phyloP scores from a whole-genome alignment of 1,140 invertebrate genomes.

The Drosophila elegans region DNA sequence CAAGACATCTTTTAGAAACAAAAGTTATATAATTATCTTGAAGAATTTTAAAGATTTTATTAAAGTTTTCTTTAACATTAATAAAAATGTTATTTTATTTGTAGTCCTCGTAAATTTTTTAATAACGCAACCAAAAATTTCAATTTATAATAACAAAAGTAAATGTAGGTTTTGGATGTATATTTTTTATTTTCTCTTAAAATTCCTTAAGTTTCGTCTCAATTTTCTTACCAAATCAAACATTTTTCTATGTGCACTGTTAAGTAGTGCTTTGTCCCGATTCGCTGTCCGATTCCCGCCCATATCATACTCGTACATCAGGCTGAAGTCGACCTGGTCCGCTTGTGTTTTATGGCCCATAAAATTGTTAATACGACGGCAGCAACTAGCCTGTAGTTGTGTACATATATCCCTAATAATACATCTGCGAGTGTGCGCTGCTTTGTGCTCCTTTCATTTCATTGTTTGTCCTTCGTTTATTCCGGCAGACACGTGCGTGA shows the following conservation, averaged over 20 bases:
- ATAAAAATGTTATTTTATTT: too few species aligned
- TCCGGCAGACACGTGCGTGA: slow-evolving; percentile 92
- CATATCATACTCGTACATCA: slow-evolving; percentile 38
- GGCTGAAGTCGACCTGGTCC: slow-evolving; percentile 28
- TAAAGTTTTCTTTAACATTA: too few species aligned
- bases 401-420: slow-evolving; percentile 47
- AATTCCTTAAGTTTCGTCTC: too few species aligned
- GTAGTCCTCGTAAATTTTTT: too few species aligned
- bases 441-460: slow-evolving; percentile 40
- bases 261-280: neutral
- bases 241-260: neutral
- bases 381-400: slow-evolving; percentile 49
- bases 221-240: neutral
- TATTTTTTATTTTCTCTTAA: too few species aligned
- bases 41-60: too few species aligned
- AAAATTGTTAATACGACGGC: slow-evolving; percentile 68
- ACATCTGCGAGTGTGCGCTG: slow-evolving; percentile 19
- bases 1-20: too few species aligned
- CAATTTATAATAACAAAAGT: too few species aligned
- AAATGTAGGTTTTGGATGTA: too few species aligned
- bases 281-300: slow-evolving; percentile 8
- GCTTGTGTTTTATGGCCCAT: slow-evolving; percentile 69
- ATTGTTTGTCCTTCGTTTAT: slow-evolving; percentile 58
- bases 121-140: too few species aligned
- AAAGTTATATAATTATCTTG: too few species aligned